Conservation (phyloP, 1,140 invertebrate genomes). For the Microvelia longipes region DNA sequence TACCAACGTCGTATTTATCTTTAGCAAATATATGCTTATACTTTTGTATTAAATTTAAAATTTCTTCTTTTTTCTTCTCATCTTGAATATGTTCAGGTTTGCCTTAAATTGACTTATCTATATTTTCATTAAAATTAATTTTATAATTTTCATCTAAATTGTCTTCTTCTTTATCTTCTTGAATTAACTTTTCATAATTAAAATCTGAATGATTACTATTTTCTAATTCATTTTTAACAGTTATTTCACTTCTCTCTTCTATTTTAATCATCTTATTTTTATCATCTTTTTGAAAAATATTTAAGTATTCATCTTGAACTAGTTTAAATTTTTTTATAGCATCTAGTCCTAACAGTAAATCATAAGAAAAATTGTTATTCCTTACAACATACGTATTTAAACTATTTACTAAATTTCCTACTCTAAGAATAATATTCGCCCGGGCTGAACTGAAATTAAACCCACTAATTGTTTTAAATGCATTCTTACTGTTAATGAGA, state of each 20-base stretch:
- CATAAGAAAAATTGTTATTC: slow-evolving; percentile 16
- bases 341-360: slow-evolving; percentile 18
- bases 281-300: slow-evolving; percentile 17
- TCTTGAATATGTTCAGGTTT: background rate
- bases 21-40: slow-evolving; percentile 15
- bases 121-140: slow-evolving; percentile 4
- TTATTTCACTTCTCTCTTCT: background rate
- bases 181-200: slow-evolving; percentile 8
- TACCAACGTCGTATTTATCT: slow-evolving; percentile 17
- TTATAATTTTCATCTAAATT: slow-evolving; percentile 4
- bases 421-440: slow-evolving; percentile 20
- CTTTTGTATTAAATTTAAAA: slow-evolving; percentile 6
- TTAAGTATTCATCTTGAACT: slow-evolving; percentile 18
- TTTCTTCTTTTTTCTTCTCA: slow-evolving; percentile 1
- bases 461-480: slow-evolving; percentile 6
- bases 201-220: background rate
- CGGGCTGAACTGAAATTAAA: slow-evolving; percentile 10
- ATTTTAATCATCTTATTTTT: slow-evolving; percentile 16
- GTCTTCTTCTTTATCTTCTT: slow-evolving; percentile 23
- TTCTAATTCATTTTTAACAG: background rate
- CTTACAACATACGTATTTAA: slow-evolving; percentile 16
- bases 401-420: slow-evolving; percentile 15
- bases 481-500: background rate
- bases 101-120: background rate
- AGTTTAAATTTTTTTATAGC: slow-evolving; percentile 16